These are phyloP conservation scores for Oxytorus armatus DNA, from an alignment of 2,888 invertebrate genomes.

Conservation along the genomic window DNA sequence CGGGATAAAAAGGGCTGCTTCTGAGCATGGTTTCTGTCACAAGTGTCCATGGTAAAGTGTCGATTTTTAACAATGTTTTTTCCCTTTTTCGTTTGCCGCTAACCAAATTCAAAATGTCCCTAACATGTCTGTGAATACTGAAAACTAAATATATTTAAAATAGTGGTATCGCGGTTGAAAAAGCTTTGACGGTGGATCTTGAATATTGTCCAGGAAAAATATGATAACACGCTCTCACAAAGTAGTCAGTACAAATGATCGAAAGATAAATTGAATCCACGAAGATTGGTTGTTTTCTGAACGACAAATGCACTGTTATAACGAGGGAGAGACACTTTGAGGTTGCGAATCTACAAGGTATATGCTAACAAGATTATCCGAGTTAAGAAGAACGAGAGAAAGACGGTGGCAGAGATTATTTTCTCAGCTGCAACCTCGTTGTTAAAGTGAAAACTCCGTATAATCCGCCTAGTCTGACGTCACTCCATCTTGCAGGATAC, in stretches of 20 bases:
- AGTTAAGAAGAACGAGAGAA: constrained; percentile 36
- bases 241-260: not conserved
- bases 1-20: too few relatives aligned
- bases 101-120: too few relatives aligned
- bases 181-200: too few relatives aligned
- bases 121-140: too few relatives aligned
- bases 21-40: too few relatives aligned
- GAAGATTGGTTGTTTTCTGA: not conserved
- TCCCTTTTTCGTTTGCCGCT: too few relatives aligned
- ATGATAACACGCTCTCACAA: not conserved
- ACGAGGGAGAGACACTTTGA: not conserved
- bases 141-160: too few relatives aligned
- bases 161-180: too few relatives aligned
- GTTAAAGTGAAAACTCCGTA: constrained; percentile 30
- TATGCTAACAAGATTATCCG: constrained; percentile 37
- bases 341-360: constrained; percentile 33
- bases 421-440: constrained; percentile 38
- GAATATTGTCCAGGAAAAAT: too few relatives aligned
- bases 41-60: too few relatives aligned
- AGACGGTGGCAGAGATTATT: constrained; percentile 33
- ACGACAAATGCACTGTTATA: not conserved
- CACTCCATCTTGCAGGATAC: constrained; percentile 6
- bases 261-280: not conserved
- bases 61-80: too few relatives aligned
- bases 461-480: constrained; percentile 21